Evolutionary conservation across 2,797 vertebrate genomes (phyloP).

Genomic region (Discoglossus pictus): DNA sequence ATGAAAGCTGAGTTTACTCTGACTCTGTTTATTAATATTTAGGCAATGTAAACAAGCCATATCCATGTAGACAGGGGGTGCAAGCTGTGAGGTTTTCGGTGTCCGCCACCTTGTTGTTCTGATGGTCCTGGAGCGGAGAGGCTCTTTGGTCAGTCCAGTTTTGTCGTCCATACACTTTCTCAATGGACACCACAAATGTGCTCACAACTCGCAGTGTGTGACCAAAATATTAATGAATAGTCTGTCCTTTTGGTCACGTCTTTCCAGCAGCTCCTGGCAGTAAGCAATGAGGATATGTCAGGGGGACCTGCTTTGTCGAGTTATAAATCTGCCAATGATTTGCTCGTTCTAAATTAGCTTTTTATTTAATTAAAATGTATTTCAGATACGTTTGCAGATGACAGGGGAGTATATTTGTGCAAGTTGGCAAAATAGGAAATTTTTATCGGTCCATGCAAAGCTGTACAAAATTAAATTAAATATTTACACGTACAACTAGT

Average conservation of each 20-base stretch:
- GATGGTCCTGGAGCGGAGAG: conserved; percentile 17
- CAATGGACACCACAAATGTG: conserved; percentile 33
- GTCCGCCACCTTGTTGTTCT: neutral
- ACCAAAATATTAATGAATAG: conserved; percentile 45
- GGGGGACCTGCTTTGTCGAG: neutral
- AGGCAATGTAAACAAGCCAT: conserved; percentile 18
- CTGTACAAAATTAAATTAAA: too few species aligned
- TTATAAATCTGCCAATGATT: too few species aligned
- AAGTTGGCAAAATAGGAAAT: too few species aligned
- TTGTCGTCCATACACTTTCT: conserved; percentile 25
- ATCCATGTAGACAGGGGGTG: conserved; percentile 11
- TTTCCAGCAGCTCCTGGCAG: conserved; percentile 26
- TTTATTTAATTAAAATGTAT: too few species aligned
- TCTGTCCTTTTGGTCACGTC: conserved; percentile 43
- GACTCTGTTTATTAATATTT: conserved; percentile 13
- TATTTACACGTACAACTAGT: too few species aligned
- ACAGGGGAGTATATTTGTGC: too few species aligned
- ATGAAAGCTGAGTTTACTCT: conserved; percentile 2
- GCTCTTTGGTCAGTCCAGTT: conserved; percentile 23
- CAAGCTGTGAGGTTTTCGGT: neutral
- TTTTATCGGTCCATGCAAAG: too few species aligned
- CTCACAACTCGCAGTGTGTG: conserved; percentile 29
- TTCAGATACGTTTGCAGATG: too few species aligned
- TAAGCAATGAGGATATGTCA: conserved; percentile 52
- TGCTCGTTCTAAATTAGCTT: too few species aligned